Evolutionary conservation across 2,888 invertebrate genomes (phyloP), one percentile per base, ranked within the genome.

Genomic region (Pyrrhia umbra): DNA sequence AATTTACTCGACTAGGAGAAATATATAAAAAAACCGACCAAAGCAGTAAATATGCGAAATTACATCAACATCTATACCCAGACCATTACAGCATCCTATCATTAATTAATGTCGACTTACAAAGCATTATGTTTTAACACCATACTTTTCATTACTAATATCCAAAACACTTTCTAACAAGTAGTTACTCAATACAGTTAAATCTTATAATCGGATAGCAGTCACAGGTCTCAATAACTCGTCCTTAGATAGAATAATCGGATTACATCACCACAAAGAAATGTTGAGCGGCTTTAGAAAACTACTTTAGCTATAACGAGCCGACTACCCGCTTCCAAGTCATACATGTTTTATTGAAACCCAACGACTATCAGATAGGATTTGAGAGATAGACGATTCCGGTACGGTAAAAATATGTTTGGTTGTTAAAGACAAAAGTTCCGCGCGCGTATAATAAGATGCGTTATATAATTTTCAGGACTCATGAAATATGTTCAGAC

Each of bases 261-360:
- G 87, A 88, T 90, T 91, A 88, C 74, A 65, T 63, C 58, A 65
- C 74, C 76, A 84, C 84, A 89, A 88, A 85, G 85, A 88, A 85
- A 83, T 81, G 77, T 80, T 83, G 82, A 85, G 85, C 84, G 77
- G 87, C 75, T 88, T 88, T 79, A 82, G 67, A 74, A 77, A 87
- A 87, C 85, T 82, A 84, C 78, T 70, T 77, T 66, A 64, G 68
- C 71, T 63, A 64, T 70, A 75, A 75, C 65, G 66, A 75, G 66
- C 52, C 60, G 69, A 68, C 49, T 69, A 56, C 37, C 65, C 68
- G 56, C 59, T 75, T 68, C 46, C 42, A 61, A 64, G 68, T 30
- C 47, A 23, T 65, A 62, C 58, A 67, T 68, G 64, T 72, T 80
- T 69, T 65, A 78, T 77, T 73, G 68, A 61, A 73, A 60, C 60